Evolutionary conservation across 2,888 invertebrate genomes (phyloP), one percentile per base, ranked within the genome.

Genomic region (Euplagia quadripunctaria): DNA sequence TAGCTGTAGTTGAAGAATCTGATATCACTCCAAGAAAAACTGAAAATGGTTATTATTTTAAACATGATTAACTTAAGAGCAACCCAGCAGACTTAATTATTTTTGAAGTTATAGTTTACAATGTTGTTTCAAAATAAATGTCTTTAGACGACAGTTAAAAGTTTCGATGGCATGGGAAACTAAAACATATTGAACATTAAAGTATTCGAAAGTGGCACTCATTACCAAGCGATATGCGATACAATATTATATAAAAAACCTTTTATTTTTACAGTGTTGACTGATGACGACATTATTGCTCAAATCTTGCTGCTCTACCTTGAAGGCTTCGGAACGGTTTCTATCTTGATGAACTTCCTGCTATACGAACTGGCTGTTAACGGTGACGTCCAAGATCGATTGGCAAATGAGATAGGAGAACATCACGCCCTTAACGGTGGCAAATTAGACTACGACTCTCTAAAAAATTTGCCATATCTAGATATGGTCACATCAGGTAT

Each of bases 401-500:
- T 97, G 0, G 91, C 91, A 12, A 80, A 94, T 70, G 97, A 97
- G 90, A 96, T 97, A 65, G 91, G 89, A 46, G 93, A 96, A 51
- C 89, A 94, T 11, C 88, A 94, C 2, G 82, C 82, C 0, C 90
- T 89, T n/a, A 90, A 92, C 42, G 92, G 88, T 0, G 93, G 91
- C 6, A 90, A 89, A 17, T 84, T 96, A 0, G 93, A 91, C 65
- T 97, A 96, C 72, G 96, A 96, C 41, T 88, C 89, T 0, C 85
- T 97, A 1, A 91, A 94, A 73, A 91, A 90, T 31, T 94, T 97
- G 96, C 93, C 93, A 42, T 97, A 97, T 79, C 83, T 97, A 89
- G 97, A 97, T 72, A 96, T 96, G 96, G 96, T 97, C 0, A 88
- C 97, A 0, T 96, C 96, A 81, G 96, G 96, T 96, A 78, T 72